phyloP scores from a whole-genome alignment of 30 jellyfish, hydroid and myxozoan genomes.

The Calvadosia cruxmelitensis region DNA sequence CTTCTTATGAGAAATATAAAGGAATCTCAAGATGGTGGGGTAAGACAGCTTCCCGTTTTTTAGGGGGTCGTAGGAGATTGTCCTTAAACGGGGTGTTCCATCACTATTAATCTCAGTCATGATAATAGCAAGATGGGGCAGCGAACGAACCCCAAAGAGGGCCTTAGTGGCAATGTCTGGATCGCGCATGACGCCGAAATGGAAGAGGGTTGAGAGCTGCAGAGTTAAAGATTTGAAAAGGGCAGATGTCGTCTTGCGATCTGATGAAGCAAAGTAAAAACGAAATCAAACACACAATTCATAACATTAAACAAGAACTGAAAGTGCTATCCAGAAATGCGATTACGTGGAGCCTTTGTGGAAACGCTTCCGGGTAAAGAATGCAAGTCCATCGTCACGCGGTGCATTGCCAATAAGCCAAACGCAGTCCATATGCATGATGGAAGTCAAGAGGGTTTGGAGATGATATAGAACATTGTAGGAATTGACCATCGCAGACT shows the following conservation, averaged over 20 bases:
- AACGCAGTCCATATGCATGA: too few species aligned
- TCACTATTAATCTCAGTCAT: conserved; percentile 24
- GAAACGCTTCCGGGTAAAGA: too few species aligned
- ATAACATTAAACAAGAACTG: too few species aligned
- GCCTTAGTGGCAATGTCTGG: conserved; percentile 40
- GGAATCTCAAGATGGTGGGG: conserved; percentile 38
- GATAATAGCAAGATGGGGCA: conserved; percentile 32
- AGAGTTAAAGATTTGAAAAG: conserved; percentile 31
- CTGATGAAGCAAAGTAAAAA: conserved; percentile 4
- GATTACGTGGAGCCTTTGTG: too few species aligned
- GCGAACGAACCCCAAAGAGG: conserved; percentile 18
- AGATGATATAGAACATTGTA: too few species aligned
- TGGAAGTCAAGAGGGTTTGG: too few species aligned
- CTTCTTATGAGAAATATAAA: conserved; percentile 35
- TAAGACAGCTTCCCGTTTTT: conserved; percentile 29
- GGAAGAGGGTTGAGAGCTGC: conserved; percentile 33
- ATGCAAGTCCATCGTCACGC: too few species aligned
- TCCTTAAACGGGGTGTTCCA: conserved; percentile 37
- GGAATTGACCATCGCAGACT: too few species aligned
- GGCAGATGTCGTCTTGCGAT: conserved; percentile 9
- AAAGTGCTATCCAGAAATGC: too few species aligned
- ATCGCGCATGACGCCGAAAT: conserved; percentile 24
- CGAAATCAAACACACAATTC: neutral
- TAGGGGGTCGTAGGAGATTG: conserved; percentile 20
- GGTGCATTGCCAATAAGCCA: too few species aligned